phyloP scores from a whole-genome alignment of 2,888 invertebrate species.

The Masnerella sp. region DNA sequence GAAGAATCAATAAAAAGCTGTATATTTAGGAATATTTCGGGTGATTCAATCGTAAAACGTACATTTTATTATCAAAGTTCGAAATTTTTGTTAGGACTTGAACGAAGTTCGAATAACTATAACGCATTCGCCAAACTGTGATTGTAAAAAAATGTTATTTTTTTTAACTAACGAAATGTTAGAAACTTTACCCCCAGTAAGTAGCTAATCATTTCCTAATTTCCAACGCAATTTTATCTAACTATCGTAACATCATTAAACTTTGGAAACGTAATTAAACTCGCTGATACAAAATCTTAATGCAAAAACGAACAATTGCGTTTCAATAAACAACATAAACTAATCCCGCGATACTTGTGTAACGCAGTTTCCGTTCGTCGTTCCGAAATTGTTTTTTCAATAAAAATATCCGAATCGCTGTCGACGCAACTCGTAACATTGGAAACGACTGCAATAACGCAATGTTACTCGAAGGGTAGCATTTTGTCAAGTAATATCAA shows the following conservation, averaged over 20 bases:
- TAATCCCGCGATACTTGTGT: no score
- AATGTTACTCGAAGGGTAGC: slow-evolving; percentile 12
- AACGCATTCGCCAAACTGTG: slow-evolving; percentile 6
- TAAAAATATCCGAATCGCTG: slow-evolving; percentile 10
- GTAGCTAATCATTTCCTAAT: slow-evolving; percentile 13
- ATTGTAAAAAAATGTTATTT: slow-evolving; percentile 7
- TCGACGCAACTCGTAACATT: slow-evolving; percentile 7
- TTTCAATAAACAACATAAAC: not conserved
- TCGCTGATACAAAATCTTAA: not conserved
- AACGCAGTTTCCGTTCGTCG: no score
- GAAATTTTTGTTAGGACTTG: slow-evolving; percentile 1
- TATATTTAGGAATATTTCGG: no score
- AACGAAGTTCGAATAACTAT: slow-evolving; percentile 4
- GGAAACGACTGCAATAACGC: slow-evolving; percentile 11
- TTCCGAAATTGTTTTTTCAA: slow-evolving; percentile 2
- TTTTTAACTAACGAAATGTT: slow-evolving; percentile 9
- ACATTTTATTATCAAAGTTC: slow-evolving; percentile 15
- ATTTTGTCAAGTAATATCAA: slow-evolving; percentile 22
- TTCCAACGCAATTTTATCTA: slow-evolving; percentile 2
- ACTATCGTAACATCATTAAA: slow-evolving; percentile 1
- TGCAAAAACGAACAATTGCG: not conserved
- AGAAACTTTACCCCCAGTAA: slow-evolving; percentile 5
- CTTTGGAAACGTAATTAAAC: not conserved
- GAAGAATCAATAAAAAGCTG: no score
- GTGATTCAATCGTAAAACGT: no score